phyloP scores from a whole-genome alignment of 2,113 vertebrate species.

The Bos indicus region DNA sequence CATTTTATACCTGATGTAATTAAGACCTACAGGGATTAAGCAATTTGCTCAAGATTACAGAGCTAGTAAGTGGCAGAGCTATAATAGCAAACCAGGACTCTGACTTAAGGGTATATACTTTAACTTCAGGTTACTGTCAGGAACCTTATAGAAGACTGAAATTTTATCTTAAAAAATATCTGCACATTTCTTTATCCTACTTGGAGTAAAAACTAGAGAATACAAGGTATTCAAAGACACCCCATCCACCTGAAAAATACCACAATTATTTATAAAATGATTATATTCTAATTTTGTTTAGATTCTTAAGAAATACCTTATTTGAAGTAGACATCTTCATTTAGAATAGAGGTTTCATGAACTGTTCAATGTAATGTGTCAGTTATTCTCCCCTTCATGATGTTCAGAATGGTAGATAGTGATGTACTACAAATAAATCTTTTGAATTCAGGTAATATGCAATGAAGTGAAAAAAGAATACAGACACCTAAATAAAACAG shows the following conservation, averaged over 20 bases:
- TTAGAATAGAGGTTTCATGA: neutral
- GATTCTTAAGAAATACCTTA: neutral
- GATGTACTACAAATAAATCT: too few species aligned
- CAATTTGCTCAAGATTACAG: neutral
- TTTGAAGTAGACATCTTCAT: neutral
- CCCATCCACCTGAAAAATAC: neutral
- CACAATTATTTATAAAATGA: neutral
- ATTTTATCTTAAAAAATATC: constrained; percentile 29
- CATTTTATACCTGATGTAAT: neutral
- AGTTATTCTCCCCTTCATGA: neutral
- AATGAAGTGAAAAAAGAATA: neutral
- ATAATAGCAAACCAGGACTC: neutral
- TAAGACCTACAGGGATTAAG: neutral
- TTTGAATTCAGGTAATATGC: neutral
- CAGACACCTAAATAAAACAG: neutral
- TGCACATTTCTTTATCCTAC: neutral
- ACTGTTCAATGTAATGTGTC: neutral
- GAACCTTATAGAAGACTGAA: neutral
- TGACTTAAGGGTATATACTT: neutral
- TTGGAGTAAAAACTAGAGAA: neutral
- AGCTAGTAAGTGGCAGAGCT: neutral
- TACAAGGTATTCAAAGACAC: neutral
- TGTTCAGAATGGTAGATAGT: neutral
- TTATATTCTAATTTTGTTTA: constrained; percentile 16
- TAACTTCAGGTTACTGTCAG: neutral